Percentiles rank a stretch among this genome's conserved stretches.
Evolutionary conservation across 1,140 invertebrate genomes (phyloP).

Genomic region (Cyrtorhinus lividipennis): DNA sequence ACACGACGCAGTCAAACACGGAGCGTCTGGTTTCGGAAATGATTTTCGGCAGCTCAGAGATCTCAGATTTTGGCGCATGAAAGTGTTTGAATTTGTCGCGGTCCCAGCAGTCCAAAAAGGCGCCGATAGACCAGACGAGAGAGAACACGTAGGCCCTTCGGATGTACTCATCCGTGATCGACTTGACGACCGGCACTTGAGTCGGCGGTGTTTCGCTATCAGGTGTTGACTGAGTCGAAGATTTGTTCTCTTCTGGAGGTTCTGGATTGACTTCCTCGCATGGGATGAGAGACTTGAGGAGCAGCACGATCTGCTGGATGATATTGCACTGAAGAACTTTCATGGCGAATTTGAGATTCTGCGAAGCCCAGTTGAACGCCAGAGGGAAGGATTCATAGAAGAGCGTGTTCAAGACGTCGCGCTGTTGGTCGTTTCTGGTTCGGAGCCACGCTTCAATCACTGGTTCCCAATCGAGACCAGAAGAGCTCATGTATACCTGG

Average conservation of each 20-base stretch:
- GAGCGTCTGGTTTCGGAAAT: constrained; percentile 44
- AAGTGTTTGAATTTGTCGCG: constrained; percentile 64
- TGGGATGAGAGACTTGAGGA: neutral
- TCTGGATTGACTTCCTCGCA: constrained; percentile 32
- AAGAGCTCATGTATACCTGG: constrained; percentile 85
- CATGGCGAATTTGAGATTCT: constrained; percentile 70
- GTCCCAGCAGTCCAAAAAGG: constrained; percentile 70
- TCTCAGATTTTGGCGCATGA: constrained; percentile 47
- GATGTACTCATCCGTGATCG: constrained; percentile 46
- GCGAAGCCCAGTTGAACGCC: constrained; percentile 65
- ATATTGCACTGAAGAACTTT: constrained; percentile 82
- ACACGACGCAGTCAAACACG: constrained; percentile 82
- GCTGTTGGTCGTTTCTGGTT: constrained; percentile 50
- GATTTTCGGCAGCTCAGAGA: constrained; percentile 53
- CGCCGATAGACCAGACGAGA: constrained; percentile 80
- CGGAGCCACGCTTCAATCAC: constrained; percentile 73
- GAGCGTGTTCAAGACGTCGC: constrained; percentile 54
- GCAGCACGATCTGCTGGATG: constrained; percentile 39
- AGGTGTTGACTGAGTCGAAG: constrained; percentile 26
- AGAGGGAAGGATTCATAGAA: constrained; percentile 68
- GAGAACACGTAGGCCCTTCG: constrained; percentile 68
- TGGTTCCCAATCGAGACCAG: constrained; percentile 80
- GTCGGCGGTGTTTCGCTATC: constrained; percentile 30
- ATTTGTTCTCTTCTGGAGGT: constrained; percentile 3
- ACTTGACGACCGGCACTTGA: neutral